A percentile compares a stretch with the other conserved stretches of the same genome.
phyloP scores from a whole-genome alignment of 1,140 invertebrate genomes.

The Samia ricini region DNA sequence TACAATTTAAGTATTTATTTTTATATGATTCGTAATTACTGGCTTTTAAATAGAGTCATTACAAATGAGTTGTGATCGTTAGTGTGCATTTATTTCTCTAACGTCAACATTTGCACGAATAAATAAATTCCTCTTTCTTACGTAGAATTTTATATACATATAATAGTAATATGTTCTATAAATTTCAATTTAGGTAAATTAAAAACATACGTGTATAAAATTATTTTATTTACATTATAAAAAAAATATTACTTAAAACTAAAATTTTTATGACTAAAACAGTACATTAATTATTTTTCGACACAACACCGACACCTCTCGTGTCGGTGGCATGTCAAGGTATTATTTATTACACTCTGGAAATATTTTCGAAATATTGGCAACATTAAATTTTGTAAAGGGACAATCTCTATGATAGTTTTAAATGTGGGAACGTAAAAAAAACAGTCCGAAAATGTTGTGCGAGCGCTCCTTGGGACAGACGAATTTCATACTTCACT shows the following conservation, averaged over 20 bases:
- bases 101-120: too few species aligned
- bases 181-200: not conserved
- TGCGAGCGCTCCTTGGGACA: conserved; percentile 63
- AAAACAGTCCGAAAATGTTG: not conserved
- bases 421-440: not conserved
- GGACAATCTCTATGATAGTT: conserved; percentile 52
- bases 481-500: conserved; percentile 20
- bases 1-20: not conserved
- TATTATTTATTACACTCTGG: conserved; percentile 29
- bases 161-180: not conserved
- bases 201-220: conserved; percentile 20
- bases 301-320: conserved; percentile 45
- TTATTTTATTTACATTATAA: conserved; percentile 67
- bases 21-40: not conserved
- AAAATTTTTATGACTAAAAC: conserved; percentile 62
- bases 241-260: conserved; percentile 44
- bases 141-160: too few species aligned
- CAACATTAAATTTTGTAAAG: not conserved
- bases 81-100: too few species aligned
- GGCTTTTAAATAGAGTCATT: not conserved
- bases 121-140: too few species aligned
- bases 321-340: conserved; percentile 53
- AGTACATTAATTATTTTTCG: conserved; percentile 52
- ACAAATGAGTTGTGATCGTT: not conserved
- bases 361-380: conserved; percentile 12